Evolutionary conservation across 2,797 vertebrate species (phyloP).

Genomic region (Percopsis omiscomaycus): DNA sequence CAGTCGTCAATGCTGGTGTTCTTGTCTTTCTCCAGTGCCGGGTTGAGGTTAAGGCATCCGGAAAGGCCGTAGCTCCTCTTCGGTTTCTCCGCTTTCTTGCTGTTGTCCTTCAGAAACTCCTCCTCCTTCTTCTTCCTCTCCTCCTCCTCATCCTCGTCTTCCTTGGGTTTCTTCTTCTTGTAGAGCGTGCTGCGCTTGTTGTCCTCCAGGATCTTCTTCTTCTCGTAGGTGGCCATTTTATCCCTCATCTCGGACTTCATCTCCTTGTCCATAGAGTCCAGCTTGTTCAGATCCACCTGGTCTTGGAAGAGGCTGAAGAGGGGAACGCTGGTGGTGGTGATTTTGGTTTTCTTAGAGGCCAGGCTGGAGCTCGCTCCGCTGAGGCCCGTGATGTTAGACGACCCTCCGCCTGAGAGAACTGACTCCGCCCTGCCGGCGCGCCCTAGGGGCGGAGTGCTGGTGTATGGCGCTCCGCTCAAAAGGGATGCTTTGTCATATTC

Average conservation of each 20-base stretch:
- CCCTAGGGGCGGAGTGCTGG: conserved; percentile 54
- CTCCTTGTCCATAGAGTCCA: conserved; percentile 87
- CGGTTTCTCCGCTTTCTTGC: conserved; percentile 65
- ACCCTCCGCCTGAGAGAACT: conserved; percentile 48
- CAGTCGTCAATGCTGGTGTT: conserved; percentile 82
- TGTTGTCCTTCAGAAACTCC: conserved; percentile 56
- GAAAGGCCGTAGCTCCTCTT: conserved; percentile 62
- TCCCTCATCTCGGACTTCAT: conserved; percentile 86
- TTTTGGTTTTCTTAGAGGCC: conserved; percentile 67
- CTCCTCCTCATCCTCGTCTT: conserved; percentile 66
- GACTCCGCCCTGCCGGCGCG: conserved; percentile 49
- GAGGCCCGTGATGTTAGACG: conserved; percentile 73
- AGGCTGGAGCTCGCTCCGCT: conserved; percentile 56
- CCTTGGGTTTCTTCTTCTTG: conserved; percentile 90
- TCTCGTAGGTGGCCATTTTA: conserved; percentile 87
- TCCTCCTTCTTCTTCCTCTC: conserved; percentile 67
- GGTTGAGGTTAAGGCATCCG: conserved; percentile 67
- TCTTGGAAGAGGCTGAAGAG: conserved; percentile 93
- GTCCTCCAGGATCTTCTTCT: conserved; percentile 90
- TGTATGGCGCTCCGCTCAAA: conserved; percentile 75
- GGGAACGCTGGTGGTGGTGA: conserved; percentile 87
- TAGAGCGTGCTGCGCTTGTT: conserved; percentile 92
- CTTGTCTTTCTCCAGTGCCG: conserved; percentile 61
- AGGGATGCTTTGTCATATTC: conserved; percentile 84
- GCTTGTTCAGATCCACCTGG: conserved; percentile 85